These are phyloP conservation scores for Narcine bancroftii DNA, from an alignment of 2,113 vertebrate species.

Conservation along the genomic window DNA sequence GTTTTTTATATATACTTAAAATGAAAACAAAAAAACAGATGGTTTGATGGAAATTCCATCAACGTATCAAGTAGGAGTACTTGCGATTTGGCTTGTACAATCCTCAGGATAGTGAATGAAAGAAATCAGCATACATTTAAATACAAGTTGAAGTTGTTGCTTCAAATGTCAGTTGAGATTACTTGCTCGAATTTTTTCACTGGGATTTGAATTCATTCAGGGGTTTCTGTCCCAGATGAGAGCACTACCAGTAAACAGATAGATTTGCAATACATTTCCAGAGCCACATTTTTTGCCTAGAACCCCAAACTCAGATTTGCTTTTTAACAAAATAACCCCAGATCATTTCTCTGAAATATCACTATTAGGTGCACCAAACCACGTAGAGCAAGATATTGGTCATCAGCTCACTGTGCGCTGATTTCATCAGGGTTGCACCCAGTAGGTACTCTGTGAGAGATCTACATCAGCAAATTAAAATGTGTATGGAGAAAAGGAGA, in stretches of 20 bases:
- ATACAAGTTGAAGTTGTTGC: background rate
- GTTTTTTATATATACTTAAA: background rate
- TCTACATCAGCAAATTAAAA: background rate
- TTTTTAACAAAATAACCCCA: background rate
- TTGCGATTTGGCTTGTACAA: background rate
- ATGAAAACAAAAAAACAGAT: background rate
- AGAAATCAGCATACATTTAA: background rate
- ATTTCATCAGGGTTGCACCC: background rate
- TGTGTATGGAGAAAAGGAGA: background rate
- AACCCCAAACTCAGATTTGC: background rate
- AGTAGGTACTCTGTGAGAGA: background rate
- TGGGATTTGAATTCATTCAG: background rate
- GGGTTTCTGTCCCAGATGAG: background rate
- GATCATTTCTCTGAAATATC: background rate
- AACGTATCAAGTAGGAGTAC: background rate
- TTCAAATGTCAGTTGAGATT: background rate
- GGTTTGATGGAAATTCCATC: background rate
- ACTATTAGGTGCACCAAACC: background rate
- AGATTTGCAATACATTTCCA: background rate
- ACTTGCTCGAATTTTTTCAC: background rate
- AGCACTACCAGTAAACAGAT: background rate
- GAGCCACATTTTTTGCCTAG: background rate
- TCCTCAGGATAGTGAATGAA: background rate
- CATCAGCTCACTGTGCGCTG: background rate
- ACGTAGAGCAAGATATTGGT: background rate